These are phyloP conservation scores for Diabrotica balteata DNA, from an alignment of 2,888 invertebrate genomes.

Conservation along the genomic window DNA sequence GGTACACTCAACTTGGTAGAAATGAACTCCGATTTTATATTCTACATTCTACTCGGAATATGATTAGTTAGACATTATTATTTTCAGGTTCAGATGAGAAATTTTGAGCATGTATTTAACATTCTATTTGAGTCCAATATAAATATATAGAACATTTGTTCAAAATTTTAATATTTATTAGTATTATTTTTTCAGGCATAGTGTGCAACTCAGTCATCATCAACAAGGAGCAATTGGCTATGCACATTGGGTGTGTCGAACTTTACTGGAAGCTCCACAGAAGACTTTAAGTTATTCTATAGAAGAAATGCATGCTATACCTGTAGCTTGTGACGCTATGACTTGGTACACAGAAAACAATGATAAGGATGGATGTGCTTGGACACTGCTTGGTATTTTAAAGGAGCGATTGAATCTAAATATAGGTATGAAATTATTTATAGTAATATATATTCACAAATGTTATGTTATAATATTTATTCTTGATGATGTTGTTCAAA, in stretches of 20 bases:
- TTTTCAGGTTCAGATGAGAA: too few relatives aligned
- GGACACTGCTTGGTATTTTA: slow-evolving; percentile 77
- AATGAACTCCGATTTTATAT: too few relatives aligned
- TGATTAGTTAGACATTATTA: too few relatives aligned
- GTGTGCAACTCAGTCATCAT: slow-evolving; percentile 81
- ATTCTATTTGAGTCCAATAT: too few relatives aligned
- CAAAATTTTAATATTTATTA: not conserved
- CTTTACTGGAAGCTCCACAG: slow-evolving; percentile 68
- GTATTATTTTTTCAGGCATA: slow-evolving; percentile 76
- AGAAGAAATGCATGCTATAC: slow-evolving; percentile 80
- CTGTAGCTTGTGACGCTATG: slow-evolving; percentile 79
- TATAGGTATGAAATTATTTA: slow-evolving; percentile 39
- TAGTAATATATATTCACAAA: slow-evolving; percentile 43
- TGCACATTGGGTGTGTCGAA: slow-evolving; percentile 83
- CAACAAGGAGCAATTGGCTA: slow-evolving; percentile 84
- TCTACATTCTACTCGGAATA: too few relatives aligned
- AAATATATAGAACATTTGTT: too few relatives aligned
- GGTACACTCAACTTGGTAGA: too few relatives aligned
- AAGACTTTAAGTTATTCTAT: slow-evolving; percentile 69
- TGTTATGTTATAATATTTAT: not conserved
- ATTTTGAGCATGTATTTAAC: too few relatives aligned
- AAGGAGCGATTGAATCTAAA: slow-evolving; percentile 62
- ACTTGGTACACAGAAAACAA: slow-evolving; percentile 75
- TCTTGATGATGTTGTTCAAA: not conserved
- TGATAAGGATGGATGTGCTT: slow-evolving; percentile 70